Percentiles rank a stretch among this genome's conserved stretches.
Conservation (phyloP, 1,140 invertebrate genomes). For the Acromyrmex charruanus region DNA sequence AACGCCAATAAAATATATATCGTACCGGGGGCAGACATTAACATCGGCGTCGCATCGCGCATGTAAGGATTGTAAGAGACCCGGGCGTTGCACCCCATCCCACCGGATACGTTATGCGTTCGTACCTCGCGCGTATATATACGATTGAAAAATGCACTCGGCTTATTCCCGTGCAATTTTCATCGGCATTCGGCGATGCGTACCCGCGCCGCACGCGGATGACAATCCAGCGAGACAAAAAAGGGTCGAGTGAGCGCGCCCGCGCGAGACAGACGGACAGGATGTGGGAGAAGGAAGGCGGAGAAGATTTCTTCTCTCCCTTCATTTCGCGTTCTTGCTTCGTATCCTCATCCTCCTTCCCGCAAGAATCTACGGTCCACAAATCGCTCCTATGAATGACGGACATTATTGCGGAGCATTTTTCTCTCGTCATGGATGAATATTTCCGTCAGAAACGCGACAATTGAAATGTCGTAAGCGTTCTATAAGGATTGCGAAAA, state of each 20-base stretch:
- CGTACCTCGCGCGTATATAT: not conserved
- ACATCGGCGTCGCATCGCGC: slow-evolving; percentile 44
- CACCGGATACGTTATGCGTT: no score
- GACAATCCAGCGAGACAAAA: slow-evolving; percentile 69
- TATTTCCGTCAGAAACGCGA: not conserved
- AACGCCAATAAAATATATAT: slow-evolving; percentile 79
- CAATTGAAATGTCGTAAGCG: not conserved
- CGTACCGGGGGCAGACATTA: slow-evolving; percentile 63
- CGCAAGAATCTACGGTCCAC: slow-evolving; percentile 37
- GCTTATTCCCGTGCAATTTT: slow-evolving; percentile 72
- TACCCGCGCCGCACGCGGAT: slow-evolving; percentile 66
- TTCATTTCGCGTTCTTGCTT: not conserved
- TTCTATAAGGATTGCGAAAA: no score
- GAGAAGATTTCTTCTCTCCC: slow-evolving; percentile 50
- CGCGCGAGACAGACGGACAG: slow-evolving; percentile 8
- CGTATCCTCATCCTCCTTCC: not conserved
- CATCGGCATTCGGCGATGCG: slow-evolving; percentile 66
- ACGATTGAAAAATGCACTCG: slow-evolving; percentile 74
- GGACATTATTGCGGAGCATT: slow-evolving; percentile 37
- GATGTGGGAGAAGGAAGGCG: slow-evolving; percentile 31
- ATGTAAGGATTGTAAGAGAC: not conserved
- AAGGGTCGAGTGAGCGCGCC: slow-evolving; percentile 49
- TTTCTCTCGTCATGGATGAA: slow-evolving; percentile 18
- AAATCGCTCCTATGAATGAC: slow-evolving; percentile 69
- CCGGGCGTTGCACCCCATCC: not conserved